Percentiles rank a stretch among this genome's conserved stretches.
phyloP scores from a whole-genome alignment of 1,140 invertebrate species.

The Lepidostoma basale region DNA sequence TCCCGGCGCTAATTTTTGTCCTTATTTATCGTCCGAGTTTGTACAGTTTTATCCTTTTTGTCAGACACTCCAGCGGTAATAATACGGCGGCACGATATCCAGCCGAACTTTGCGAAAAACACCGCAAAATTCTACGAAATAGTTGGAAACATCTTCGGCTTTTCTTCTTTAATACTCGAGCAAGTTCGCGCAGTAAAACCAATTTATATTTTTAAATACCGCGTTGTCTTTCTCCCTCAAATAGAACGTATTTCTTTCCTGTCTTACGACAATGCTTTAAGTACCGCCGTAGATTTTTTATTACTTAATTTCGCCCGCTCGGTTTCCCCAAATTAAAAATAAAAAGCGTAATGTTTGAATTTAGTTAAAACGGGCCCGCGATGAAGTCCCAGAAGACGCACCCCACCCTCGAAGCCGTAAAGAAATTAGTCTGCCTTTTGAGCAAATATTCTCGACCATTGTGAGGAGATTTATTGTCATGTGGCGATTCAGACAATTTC shows the following conservation, averaged over 20 bases:
- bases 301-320: conserved; percentile 44
- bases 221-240: no score
- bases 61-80: background rate
- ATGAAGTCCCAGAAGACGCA: conserved; percentile 3
- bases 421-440: conserved; percentile 45
- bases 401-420: conserved; percentile 11
- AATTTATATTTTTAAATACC: no score
- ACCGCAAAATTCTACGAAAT: no score
- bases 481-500: conserved; percentile 7
- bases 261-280: conserved; percentile 40
- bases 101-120: no score
- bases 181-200: no score
- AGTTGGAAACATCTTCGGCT: no score
- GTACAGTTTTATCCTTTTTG: conserved; percentile 20
- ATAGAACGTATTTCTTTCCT: conserved; percentile 26
- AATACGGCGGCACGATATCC: background rate
- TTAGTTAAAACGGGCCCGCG: conserved; percentile 25
- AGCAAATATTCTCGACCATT: conserved; percentile 43
- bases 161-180: no score
- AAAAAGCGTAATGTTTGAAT: conserved; percentile 44
- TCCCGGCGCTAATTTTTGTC: conserved; percentile 18
- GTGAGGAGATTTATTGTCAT: conserved; percentile 43
- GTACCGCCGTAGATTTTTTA: conserved; percentile 38
- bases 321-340: conserved; percentile 45
- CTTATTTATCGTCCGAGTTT: conserved; percentile 21